Base-by-base conservation (phyloP, 2,113 vertebrate genomes). In the Macroglossus sobrinus region DNA sequence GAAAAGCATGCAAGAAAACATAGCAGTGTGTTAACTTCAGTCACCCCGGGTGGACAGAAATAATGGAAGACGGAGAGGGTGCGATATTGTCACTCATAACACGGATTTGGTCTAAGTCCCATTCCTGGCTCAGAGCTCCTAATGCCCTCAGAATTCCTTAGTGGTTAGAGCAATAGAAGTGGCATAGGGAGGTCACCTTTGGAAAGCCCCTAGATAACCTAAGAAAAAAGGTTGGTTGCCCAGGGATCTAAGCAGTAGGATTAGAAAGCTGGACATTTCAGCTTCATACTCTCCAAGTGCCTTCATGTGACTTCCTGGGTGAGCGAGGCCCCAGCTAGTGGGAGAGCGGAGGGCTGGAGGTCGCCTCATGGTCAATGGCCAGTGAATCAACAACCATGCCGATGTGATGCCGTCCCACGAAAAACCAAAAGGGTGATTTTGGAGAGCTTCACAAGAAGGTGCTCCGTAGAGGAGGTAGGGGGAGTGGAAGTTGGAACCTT, bases 41-140 rank as follows among this genome's bases (percentile, higher is more conserved):
- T 12, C 84, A 6, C 18, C 68, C 21, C 13, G 0, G 10, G 8
- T 33, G 57, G n/a, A 55, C 0, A 0, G 16, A 16, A 84, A 24
- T 53, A 59, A 57, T 35, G 38, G 3, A 19, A 21, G 59, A 71
- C 28, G 21, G 30, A 14, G 47, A 24, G n/a, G n/a, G 9, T 40
- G n/a, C 55, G 35, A 64, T 26, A 30, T n/a, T 64, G 14, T 75
- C 4, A n/a, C 35, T 9, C 64, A 55, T 43, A 92, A 66, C 57
- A 76, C 10, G n/a, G 55, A 55, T 76, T 76, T 85, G 45, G 50
- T 85, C 21, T 21, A 9, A 21, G 10, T 75, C 61, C 59, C 28
- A 43, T 12, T 72, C 80, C 69, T 15, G 81, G 81, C 22, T 43
- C 35, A 35, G 38, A 55, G 57, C 59, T 66, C 19, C 57, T 13